Base-by-base conservation (phyloP, 2,888 invertebrate species). In the Drosophila paramelanica region DNA sequence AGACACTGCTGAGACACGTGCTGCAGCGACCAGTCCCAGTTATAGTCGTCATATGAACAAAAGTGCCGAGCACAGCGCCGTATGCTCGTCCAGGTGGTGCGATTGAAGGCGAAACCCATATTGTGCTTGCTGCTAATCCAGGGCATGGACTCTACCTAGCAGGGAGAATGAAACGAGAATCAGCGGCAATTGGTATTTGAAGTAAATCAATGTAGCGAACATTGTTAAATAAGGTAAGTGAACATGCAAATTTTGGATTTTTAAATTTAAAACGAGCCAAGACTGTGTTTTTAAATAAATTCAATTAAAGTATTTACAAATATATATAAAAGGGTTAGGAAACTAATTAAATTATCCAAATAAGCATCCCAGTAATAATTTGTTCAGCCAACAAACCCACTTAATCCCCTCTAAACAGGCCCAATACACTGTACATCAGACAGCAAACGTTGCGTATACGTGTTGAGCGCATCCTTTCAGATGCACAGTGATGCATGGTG, bases 41-140 rank as follows among this genome's bases (percentile, higher is more conserved):
- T 99, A 92, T 99, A 99, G 91, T 99, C 99, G 90, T 99, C 99
- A 93, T 98, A 99, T 2, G 96, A 95, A 93, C 99, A 99, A 92
- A 99, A 99, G 90, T 96, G 95, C 31, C 96, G 94, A 7, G 96
- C 95, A 90, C 98, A 96, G 31, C 94, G 94, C 89, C 96, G 95
- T 45, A 99, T 95, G 79, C 95, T 95, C 64, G 94, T 94, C 98
- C 99, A 99, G 0, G 98, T 96, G 0, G 95, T 95, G 27, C 96
- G 94, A 91, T 98, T 97, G 89, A 99, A 96, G 0, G 97, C 98
- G 95, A 99, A 98, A 0, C 99, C 99, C 99, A 99, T 99, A 92
- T 99, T 99, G 92, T 99, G 99, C 92, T 98, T 98, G 90, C 98
- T 98, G 65, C 98, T 98, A 82, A 98, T 96, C 99, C 98, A 98